Percentiles rank a stretch among this genome's conserved stretches.
Conservation (phyloP, 2,113 vertebrate species). For the Physeter macrocephalus region DNA sequence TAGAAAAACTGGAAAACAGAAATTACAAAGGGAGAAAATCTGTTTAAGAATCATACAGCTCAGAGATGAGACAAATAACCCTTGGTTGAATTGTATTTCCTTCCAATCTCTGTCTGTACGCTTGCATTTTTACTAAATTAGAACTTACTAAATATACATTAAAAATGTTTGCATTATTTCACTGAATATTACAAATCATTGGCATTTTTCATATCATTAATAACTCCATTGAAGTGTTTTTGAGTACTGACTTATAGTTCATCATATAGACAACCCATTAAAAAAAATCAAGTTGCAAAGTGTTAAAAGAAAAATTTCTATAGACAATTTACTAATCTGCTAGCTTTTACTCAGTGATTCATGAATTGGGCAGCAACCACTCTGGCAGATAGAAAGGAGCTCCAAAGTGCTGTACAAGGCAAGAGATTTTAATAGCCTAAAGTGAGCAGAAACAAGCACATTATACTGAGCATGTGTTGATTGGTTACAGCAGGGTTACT, state of each 20-base stretch:
- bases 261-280: not conserved
- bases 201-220: not conserved
- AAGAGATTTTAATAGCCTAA: not conserved
- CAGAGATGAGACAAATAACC: not conserved
- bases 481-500: not conserved
- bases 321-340: not conserved
- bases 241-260: not conserved
- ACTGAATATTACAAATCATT: not conserved
- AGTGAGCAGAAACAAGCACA: not conserved
- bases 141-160: not conserved
- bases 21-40: not conserved
- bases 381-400: not conserved
- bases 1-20: not conserved
- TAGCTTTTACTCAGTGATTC: not conserved
- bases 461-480: no score
- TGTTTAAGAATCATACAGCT: not conserved
- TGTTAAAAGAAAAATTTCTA: not conserved
- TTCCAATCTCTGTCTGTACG: not conserved
- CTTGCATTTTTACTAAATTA: not conserved
- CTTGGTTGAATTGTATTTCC: not conserved
- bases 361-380: not conserved
- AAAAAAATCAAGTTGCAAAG: not conserved
- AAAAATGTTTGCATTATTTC: not conserved
- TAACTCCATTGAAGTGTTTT: not conserved
- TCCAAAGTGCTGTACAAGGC: not conserved